Evolutionary conservation across 2,888 invertebrate species (phyloP).

Genomic region (Lepidocyrtoides sp.): DNA sequence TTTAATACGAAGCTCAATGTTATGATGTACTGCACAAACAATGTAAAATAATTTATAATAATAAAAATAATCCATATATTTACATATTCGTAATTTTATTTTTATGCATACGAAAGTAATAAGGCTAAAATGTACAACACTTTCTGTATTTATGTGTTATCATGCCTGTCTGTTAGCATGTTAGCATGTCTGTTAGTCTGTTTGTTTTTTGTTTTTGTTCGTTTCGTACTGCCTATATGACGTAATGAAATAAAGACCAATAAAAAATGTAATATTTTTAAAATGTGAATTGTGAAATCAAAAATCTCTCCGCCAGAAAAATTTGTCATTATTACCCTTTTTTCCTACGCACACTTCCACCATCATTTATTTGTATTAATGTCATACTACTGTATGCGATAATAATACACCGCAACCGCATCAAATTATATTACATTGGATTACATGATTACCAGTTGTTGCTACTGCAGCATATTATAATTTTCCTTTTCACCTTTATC

Average conservation of each 20-base stretch:
- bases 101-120: not conserved
- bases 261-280: not conserved
- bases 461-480: no score
- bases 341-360: not conserved
- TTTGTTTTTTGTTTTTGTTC: not conserved
- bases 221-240: not conserved
- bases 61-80: not conserved
- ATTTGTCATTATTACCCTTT: not conserved
- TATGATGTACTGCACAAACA: not conserved
- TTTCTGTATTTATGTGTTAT: no score
- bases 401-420: not conserved
- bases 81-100: not conserved
- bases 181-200: not conserved
- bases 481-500: slow-evolving; percentile 2
- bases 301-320: not conserved
- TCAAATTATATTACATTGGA: not conserved
- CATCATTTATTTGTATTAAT: not conserved
- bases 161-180: no score
- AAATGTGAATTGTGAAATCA: no score
- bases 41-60: not conserved
- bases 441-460: not conserved
- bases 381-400: not conserved
- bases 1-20: slow-evolving; percentile 3
- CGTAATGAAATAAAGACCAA: slow-evolving; percentile 27
- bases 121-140: no score